Conservation (phyloP, 2,113 vertebrate species). For the Junco hyemalis region DNA sequence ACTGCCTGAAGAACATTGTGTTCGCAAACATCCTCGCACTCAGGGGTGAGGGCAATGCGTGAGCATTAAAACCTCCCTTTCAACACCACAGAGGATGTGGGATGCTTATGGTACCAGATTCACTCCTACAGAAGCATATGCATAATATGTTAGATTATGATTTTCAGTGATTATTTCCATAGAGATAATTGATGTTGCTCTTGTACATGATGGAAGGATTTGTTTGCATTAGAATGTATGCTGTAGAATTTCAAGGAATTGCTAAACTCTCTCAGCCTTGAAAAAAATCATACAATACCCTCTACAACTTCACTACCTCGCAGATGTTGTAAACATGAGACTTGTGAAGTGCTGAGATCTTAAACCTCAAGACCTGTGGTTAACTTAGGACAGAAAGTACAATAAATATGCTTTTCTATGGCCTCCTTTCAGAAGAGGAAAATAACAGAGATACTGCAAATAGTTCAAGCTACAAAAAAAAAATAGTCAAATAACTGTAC, state of each 20-base stretch:
- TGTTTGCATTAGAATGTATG: background rate
- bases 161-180: background rate
- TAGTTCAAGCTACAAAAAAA: background rate
- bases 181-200: background rate
- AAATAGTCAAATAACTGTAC: background rate
- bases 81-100: accelerated
- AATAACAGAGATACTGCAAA: background rate
- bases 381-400: background rate
- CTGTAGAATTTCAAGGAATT: background rate
- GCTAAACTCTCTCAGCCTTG: background rate
- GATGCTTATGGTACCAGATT: background rate
- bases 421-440: background rate
- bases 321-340: background rate
- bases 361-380: background rate
- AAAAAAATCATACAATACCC: background rate
- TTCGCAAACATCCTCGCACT: background rate
- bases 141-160: background rate
- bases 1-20: background rate
- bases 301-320: background rate
- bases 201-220: background rate
- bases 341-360: conserved; percentile 3
- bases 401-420: background rate
- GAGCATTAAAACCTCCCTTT: background rate
- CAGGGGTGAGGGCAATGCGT: background rate
- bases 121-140: background rate